Evolutionary conservation across 1,140 invertebrate genomes (phyloP).

Genomic region (Drosophila mayri): DNA sequence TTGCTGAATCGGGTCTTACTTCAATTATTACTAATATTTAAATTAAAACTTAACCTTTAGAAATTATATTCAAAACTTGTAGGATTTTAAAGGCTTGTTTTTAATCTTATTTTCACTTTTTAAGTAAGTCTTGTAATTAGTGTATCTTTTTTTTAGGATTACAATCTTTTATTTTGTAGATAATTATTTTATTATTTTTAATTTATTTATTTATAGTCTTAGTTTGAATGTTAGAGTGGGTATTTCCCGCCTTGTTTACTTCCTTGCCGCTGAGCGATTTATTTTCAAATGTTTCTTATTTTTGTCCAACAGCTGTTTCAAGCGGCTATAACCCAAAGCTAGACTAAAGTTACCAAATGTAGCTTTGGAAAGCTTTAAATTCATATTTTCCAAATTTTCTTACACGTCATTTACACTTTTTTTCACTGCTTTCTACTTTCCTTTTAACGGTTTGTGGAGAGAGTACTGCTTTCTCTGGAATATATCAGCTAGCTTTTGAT

Average conservation of each 20-base stretch:
- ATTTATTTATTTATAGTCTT: not conserved
- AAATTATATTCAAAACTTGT: not conserved
- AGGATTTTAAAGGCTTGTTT: not conserved
- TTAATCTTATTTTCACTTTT: not conserved
- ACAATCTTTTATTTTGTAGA: not conserved
- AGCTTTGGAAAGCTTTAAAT: not conserved
- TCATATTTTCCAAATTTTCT: not conserved
- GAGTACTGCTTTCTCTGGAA: not conserved
- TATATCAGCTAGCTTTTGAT: not conserved
- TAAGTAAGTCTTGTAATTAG: not conserved
- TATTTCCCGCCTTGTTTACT: slow-evolving; percentile 30
- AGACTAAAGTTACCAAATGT: not conserved
- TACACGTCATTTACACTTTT: not conserved
- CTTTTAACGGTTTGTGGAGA: not conserved
- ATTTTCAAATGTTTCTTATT: slow-evolving; percentile 68
- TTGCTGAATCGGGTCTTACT: not conserved
- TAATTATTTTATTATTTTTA: not conserved
- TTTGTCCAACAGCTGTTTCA: slow-evolving; percentile 55
- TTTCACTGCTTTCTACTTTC: not conserved
- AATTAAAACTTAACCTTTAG: not conserved
- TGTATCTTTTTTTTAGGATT: not conserved
- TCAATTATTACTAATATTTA: not conserved
- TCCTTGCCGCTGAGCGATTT: slow-evolving; percentile 74
- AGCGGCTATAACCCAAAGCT: slow-evolving; percentile 8
- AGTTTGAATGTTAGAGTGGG: not conserved